These are phyloP conservation scores for Esox niger DNA, from an alignment of 2,113 vertebrate species.

Conservation along the genomic window DNA sequence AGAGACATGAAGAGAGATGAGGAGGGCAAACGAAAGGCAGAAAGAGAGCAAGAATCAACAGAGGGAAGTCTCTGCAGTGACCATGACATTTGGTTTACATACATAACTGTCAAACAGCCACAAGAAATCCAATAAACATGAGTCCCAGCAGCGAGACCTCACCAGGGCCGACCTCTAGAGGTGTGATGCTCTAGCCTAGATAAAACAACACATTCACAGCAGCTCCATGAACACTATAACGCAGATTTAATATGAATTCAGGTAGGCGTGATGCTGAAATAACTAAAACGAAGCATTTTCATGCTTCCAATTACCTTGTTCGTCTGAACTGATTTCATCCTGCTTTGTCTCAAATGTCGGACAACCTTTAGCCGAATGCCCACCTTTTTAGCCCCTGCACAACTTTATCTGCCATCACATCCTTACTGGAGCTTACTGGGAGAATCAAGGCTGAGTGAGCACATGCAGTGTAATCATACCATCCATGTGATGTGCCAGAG, in stretches of 20 bases:
- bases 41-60: neutral
- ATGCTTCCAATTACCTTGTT: neutral
- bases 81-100: slow-evolving; percentile 10
- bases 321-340: neutral
- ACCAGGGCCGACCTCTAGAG: slow-evolving; percentile 3
- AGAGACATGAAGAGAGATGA: slow-evolving; percentile 40
- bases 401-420: neutral
- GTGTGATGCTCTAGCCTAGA: slow-evolving; percentile 21
- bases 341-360: neutral
- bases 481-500: neutral
- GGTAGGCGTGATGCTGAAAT: neutral
- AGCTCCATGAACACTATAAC: neutral
- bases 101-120: neutral
- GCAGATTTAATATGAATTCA: neutral
- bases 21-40: neutral
- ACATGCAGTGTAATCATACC: neutral
- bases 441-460: neutral
- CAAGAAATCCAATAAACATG: slow-evolving; percentile 17
- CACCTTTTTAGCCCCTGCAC: neutral
- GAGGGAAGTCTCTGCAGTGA: slow-evolving; percentile 12
- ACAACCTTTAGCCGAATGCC: neutral
- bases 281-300: no score
- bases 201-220: slow-evolving; percentile 18
- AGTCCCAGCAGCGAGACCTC: slow-evolving; percentile 18
- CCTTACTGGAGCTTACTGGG: neutral